Conservation (phyloP, 2,113 vertebrate species). For the Hydrochoerus hydrochaeris region DNA sequence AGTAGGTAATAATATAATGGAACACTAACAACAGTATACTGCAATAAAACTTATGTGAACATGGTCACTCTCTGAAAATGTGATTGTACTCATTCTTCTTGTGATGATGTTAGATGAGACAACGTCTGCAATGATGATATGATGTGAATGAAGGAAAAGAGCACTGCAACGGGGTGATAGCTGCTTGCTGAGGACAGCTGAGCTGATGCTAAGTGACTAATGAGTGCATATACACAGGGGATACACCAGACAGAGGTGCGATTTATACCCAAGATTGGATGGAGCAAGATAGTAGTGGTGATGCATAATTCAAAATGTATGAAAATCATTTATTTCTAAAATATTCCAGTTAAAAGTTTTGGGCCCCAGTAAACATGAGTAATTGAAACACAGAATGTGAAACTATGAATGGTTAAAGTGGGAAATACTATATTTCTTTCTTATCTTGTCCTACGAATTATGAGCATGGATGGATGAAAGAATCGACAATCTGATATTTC, state of each 20-base stretch:
- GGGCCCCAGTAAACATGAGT: neutral
- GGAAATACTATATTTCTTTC: neutral
- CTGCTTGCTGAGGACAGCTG: neutral
- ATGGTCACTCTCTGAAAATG: neutral
- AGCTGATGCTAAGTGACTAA: neutral
- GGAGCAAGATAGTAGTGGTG: neutral
- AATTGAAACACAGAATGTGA: neutral
- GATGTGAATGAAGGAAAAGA: neutral
- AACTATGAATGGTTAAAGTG: neutral
- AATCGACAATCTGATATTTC: conserved; percentile 27
- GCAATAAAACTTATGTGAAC: neutral
- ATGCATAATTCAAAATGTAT: neutral
- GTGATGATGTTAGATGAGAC: no score
- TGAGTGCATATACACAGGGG: neutral
- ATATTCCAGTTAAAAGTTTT: neutral
- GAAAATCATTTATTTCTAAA: neutral
- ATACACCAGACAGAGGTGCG: neutral
- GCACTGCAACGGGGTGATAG: neutral
- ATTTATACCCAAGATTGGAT: neutral
- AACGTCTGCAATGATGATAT: neutral
- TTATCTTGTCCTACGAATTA: neutral
- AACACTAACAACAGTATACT: neutral
- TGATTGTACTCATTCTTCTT: neutral
- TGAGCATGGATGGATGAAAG: neutral
- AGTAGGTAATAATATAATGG: neutral